Conservation (phyloP, 2,888 invertebrate species). For the Theretra japonica region DNA sequence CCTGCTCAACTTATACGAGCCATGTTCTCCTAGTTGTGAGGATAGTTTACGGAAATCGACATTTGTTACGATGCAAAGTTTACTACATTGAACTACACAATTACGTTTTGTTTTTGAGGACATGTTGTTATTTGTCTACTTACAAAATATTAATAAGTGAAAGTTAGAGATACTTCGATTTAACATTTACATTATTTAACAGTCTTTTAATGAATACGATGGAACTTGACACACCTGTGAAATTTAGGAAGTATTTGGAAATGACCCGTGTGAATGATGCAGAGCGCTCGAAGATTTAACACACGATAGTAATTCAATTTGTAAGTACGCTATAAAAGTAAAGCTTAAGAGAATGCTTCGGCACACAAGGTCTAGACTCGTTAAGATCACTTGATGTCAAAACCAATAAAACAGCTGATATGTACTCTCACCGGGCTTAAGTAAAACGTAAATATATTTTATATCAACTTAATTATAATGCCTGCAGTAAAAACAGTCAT, state of each 20-base stretch:
- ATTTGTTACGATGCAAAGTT: neutral
- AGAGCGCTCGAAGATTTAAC: neutral
- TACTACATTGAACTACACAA: slow-evolving; percentile 32
- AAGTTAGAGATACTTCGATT: slow-evolving; percentile 65
- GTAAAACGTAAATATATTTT: slow-evolving; percentile 39
- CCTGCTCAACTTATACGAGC: slow-evolving; percentile 7
- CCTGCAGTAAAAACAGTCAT: slow-evolving; percentile 4
- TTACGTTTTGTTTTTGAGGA: slow-evolving; percentile 68
- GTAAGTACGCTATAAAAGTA: slow-evolving; percentile 15
- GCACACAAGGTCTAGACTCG: slow-evolving; percentile 35
- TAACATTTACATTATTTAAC: too few relatives aligned
- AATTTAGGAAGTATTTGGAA: slow-evolving; percentile 11
- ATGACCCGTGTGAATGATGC: neutral
- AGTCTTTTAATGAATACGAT: slow-evolving; percentile 43
- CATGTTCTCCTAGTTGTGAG: neutral
- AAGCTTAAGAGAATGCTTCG: slow-evolving; percentile 36
- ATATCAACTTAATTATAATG: slow-evolving; percentile 11
- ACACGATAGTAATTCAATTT: slow-evolving; percentile 7
- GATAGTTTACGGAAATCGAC: neutral
- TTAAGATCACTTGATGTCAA: slow-evolving; percentile 39
- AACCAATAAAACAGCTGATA: slow-evolving; percentile 26
- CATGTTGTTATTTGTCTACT: slow-evolving; percentile 64
- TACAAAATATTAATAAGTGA: slow-evolving; percentile 67
- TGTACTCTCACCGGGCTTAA: slow-evolving; percentile 32
- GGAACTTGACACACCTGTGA: neutral